These are phyloP conservation scores for Pseudococcus jackbeardsleyi DNA, from an alignment of 2,888 invertebrate genomes.

Conservation along the genomic window DNA sequence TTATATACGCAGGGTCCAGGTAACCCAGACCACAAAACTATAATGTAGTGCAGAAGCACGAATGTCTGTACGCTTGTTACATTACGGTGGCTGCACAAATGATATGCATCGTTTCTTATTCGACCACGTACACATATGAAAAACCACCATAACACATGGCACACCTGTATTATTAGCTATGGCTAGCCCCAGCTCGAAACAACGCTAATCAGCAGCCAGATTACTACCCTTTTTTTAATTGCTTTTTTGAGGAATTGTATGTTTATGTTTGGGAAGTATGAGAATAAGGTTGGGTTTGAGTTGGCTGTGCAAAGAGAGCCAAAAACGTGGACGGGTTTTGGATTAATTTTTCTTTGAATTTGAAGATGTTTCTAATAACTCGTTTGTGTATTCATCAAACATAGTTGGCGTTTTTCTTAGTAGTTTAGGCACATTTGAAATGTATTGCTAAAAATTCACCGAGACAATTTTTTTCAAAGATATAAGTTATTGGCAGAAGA, in stretches of 20 bases:
- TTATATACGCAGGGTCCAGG: background rate
- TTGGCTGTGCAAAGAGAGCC: too few species aligned
- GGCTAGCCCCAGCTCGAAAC: background rate
- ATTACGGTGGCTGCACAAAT: conserved; percentile 40
- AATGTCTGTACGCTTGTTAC: conserved; percentile 31
- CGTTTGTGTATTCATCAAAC: too few species aligned
- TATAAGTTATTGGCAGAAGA: too few species aligned
- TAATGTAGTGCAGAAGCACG: conserved; percentile 23
- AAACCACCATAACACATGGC: background rate
- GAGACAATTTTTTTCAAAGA: too few species aligned
- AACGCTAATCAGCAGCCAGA: conserved; percentile 17
- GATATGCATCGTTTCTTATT: conserved; percentile 22
- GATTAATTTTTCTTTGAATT: too few species aligned
- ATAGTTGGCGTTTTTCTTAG: too few species aligned
- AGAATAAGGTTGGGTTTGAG: too few species aligned
- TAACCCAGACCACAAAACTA: background rate
- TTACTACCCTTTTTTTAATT: conserved; percentile 23
- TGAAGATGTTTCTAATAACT: too few species aligned
- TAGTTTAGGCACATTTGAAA: too few species aligned
- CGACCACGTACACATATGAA: conserved; percentile 18
- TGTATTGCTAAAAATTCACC: too few species aligned
- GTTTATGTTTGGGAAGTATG: background rate
- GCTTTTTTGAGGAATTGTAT: background rate
- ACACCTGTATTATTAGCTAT: conserved; percentile 29
- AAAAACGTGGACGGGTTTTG: too few species aligned